These are phyloP conservation scores for Tetraodon nigroviridis DNA, from an alignment of 2,113 vertebrate genomes.

Conservation along the genomic window DNA sequence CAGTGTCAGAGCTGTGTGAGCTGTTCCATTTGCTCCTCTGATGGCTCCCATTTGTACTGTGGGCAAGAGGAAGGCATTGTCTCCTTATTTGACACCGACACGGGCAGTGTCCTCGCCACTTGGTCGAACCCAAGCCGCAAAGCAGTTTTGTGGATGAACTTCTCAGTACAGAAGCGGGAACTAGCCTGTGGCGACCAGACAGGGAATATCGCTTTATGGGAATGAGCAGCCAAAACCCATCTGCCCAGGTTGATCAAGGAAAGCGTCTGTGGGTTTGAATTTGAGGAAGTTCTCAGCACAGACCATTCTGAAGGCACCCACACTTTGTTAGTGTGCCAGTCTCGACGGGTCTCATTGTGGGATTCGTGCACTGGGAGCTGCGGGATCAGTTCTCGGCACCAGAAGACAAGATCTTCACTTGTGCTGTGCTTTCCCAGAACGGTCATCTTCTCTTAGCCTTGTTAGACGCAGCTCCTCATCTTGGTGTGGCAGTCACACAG, in stretches of 20 bases:
- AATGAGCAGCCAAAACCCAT: conserved; percentile 43
- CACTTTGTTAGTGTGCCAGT: conserved; percentile 70
- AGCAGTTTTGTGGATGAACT: conserved; percentile 52
- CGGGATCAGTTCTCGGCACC: conserved; percentile 68
- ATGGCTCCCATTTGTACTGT: conserved; percentile 58
- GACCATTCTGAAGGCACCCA: conserved; percentile 49
- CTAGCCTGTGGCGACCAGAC: conserved; percentile 65
- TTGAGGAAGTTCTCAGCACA: conserved; percentile 46
- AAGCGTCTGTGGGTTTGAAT: conserved; percentile 8
- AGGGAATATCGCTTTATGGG: conserved; percentile 71
- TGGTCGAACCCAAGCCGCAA: conserved; percentile 45
- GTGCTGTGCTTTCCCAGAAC: conserved; percentile 61
- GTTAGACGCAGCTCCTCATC: conserved; percentile 52
- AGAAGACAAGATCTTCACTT: conserved; percentile 53
- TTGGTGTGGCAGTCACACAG: conserved; percentile 72
- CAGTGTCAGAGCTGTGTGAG: conserved; percentile 65
- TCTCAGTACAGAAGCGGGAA: conserved; percentile 33
- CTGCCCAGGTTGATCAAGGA: conserved; percentile 56
- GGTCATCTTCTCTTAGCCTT: conserved; percentile 70
- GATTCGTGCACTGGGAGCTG: conserved; percentile 55
- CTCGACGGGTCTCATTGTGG: conserved; percentile 65
- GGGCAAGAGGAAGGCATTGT: conserved; percentile 68
- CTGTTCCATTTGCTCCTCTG: conserved; percentile 54
- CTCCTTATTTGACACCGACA: conserved; percentile 62
- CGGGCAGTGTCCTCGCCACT: conserved; percentile 32